These are phyloP conservation scores for Macropodus opercularis DNA, from an alignment of 2,797 vertebrate genomes.

Conservation along the genomic window DNA sequence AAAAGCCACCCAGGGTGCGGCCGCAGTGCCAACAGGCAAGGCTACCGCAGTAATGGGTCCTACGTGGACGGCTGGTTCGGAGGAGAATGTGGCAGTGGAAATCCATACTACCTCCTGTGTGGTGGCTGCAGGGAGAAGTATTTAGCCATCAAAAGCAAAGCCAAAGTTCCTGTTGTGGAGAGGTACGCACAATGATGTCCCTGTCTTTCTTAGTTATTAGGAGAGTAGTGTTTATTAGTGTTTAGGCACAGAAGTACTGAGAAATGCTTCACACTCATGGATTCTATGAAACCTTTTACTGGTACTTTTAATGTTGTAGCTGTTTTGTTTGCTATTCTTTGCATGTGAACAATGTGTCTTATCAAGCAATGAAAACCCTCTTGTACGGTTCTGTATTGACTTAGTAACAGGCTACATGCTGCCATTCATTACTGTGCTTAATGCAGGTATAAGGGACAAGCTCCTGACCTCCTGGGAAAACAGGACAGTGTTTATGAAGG, in stretches of 20 bases:
- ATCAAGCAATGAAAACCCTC: too few species aligned
- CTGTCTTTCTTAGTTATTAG: background rate
- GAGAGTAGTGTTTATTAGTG: background rate
- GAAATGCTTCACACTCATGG: too few species aligned
- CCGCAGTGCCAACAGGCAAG: conserved; percentile 95
- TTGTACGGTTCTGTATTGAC: background rate
- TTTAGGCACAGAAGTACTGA: too few species aligned
- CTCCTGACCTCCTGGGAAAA: conserved; percentile 96
- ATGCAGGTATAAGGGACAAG: conserved; percentile 94
- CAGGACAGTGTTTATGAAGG: conserved; percentile 99
- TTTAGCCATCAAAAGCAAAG: conserved; percentile 91
- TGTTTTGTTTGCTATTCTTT: too few species aligned
- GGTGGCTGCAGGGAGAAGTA: conserved; percentile 95
- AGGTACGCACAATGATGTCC: conserved; percentile 78
- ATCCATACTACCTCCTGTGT: conserved; percentile 96
- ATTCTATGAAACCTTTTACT: too few species aligned
- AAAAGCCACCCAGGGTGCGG: conserved; percentile 96
- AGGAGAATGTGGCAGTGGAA: conserved; percentile 96
- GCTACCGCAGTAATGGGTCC: conserved; percentile 97
- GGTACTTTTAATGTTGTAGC: too few species aligned
- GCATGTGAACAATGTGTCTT: too few species aligned
- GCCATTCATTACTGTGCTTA: conserved; percentile 10
- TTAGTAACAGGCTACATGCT: background rate
- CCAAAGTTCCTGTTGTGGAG: conserved; percentile 88
- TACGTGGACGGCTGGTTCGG: conserved; percentile 99